These are phyloP conservation scores for Porites divaricata DNA, from an alignment of 92 coral and sea anemone species.

Conservation along the genomic window DNA sequence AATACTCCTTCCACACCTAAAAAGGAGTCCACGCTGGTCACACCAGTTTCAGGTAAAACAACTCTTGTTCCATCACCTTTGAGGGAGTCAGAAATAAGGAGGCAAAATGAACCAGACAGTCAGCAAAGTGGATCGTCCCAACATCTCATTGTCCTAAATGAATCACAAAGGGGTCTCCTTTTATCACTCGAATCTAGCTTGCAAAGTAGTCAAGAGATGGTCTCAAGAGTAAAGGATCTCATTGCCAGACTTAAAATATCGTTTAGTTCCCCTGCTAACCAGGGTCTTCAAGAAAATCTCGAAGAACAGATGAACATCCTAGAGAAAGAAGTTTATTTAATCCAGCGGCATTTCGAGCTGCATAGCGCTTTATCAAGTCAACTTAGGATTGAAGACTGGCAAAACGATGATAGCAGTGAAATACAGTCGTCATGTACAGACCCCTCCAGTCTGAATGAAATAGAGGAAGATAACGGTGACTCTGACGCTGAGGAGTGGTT, in stretches of 20 bases:
- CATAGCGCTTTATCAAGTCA: not conserved
- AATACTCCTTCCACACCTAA: not conserved
- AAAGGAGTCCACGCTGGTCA: too few species aligned
- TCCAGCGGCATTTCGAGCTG: not conserved
- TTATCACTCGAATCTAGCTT: conserved; percentile 6
- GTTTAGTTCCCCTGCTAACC: not conserved
- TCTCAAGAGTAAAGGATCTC: conserved; percentile 7
- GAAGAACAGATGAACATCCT: not conserved
- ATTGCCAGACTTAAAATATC: not conserved
- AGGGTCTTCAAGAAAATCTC: conserved; percentile 10
- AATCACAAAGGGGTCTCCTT: not conserved
- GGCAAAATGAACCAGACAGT: not conserved
- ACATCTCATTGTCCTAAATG: not conserved
- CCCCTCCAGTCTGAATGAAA: not conserved
- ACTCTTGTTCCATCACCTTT: not conserved
- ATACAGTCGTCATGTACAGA: not conserved
- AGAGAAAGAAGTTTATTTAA: conserved; percentile 21
- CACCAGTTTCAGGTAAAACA: not conserved
- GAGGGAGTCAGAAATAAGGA: not conserved
- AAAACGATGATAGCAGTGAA: not conserved
- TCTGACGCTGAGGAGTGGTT: conserved; percentile 88
- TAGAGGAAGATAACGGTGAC: conserved; percentile 32
- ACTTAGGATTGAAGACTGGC: not conserved
- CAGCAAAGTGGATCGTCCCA: not conserved
- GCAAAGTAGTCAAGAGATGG: conserved; percentile 13